Evolutionary conservation across 1,140 invertebrate genomes (phyloP).

Genomic region (Plodia interpunctella): DNA sequence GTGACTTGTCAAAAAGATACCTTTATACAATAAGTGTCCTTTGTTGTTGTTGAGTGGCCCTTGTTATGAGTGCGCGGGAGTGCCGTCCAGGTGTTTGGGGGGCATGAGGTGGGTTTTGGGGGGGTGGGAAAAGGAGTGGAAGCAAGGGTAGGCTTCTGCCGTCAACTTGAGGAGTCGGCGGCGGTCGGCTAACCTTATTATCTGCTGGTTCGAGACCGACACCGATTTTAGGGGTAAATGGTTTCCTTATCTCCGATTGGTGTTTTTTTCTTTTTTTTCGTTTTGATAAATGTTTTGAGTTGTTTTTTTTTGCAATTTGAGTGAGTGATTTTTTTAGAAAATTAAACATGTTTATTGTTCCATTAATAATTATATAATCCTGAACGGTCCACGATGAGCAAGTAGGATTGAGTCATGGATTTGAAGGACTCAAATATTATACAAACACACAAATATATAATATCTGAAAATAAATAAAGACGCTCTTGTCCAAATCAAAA

Average conservation of each 20-base stretch:
- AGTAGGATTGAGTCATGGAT: too few species aligned
- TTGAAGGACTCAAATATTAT: too few species aligned
- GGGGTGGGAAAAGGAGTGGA: slow-evolving; percentile 11
- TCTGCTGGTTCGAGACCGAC: slow-evolving; percentile 61
- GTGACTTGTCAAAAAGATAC: slow-evolving; percentile 51
- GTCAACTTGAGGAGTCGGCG: slow-evolving; percentile 67
- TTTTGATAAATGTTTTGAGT: not conserved
- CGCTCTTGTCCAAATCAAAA: too few species aligned
- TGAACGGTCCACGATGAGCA: too few species aligned
- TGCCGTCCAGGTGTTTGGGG: slow-evolving; percentile 9
- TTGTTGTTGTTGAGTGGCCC: slow-evolving; percentile 42
- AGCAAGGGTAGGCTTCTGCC: slow-evolving; percentile 39
- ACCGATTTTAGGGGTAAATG: slow-evolving; percentile 49
- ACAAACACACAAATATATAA: too few species aligned
- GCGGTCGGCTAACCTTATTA: slow-evolving; percentile 39
- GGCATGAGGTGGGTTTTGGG: slow-evolving; percentile 11
- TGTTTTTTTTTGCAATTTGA: slow-evolving; percentile 1
- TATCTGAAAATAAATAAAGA: too few species aligned
- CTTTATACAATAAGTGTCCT: slow-evolving; percentile 46
- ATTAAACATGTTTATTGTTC: too few species aligned
- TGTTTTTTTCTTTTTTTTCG: slow-evolving; percentile 10
- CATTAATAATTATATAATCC: too few species aligned
- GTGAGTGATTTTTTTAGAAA: not conserved
- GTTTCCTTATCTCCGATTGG: slow-evolving; percentile 41
- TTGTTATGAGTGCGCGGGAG: slow-evolving; percentile 28